Evolutionary conservation across 2,888 invertebrate species (phyloP).

Genomic region (Dryocosmus kuriphilus): DNA sequence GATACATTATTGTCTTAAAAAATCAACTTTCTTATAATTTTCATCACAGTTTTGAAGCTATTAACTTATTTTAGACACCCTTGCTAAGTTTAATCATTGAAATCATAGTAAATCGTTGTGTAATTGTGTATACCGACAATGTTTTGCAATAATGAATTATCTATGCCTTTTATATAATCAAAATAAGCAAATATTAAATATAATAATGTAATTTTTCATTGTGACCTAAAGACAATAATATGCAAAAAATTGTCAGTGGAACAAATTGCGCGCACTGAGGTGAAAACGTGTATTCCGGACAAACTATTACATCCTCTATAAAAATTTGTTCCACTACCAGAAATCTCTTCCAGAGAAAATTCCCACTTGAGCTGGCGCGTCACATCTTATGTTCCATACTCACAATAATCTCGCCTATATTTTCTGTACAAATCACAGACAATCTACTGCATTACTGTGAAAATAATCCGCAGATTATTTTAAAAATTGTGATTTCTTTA

Average conservation of each 20-base stretch:
- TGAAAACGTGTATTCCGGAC: neutral
- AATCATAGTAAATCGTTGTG: too few relatives aligned
- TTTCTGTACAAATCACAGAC: neutral
- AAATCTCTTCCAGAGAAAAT: neutral
- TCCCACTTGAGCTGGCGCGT: neutral
- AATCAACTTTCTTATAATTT: too few relatives aligned
- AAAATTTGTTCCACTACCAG: neutral
- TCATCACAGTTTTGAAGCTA: too few relatives aligned
- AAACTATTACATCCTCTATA: neutral
- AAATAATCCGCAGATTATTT: neutral
- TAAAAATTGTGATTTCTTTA: neutral
- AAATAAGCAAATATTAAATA: neutral
- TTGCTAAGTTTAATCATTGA: too few relatives aligned
- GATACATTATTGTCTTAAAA: too few relatives aligned
- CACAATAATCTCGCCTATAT: neutral
- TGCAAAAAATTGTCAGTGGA: neutral
- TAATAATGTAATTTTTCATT: neutral
- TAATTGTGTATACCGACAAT: too few relatives aligned
- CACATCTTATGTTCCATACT: neutral
- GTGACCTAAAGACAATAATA: neutral
- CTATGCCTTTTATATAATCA: too few relatives aligned
- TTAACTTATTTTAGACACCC: too few relatives aligned
- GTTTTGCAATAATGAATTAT: too few relatives aligned
- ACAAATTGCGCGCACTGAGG: neutral
- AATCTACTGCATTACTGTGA: neutral